Evolutionary conservation across 2,888 invertebrate genomes (phyloP), one percentile per base, ranked within the genome.

Genomic region (Camponotus fellah): DNA sequence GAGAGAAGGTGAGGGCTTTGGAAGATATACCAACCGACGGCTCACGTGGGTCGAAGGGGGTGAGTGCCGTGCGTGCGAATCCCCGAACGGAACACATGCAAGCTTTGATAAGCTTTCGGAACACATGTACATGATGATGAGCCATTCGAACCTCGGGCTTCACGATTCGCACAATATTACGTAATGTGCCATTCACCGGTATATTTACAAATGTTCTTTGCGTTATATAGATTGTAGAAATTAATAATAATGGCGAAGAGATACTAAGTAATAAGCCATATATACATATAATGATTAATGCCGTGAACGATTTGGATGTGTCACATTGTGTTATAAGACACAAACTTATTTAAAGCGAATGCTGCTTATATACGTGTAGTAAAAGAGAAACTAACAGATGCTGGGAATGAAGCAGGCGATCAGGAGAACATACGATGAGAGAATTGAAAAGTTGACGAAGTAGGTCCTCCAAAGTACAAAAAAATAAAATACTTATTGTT

Each of bases 71-170:
- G 94, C 94, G 94, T 94, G 95, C 93, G 93, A 93, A 94, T 91
- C 89, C 92, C 93, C 92, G 92, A 93, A 93, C 90, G 89, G 92
- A 93, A 93, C 94, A 93, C 94, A 94, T 93, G 94, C 93, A 93
- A 93, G 92, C 92, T 92, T 94, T 94, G 94, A 94, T 94, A 94
- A 94, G 94, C 93, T 92, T 92, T 91, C 85, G 91, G 89, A 93
- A 89, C 90, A 92, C 92, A 91, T 92, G 86, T 87, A 90, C 86
- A 75, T 85, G 86, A 84, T 85, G 85, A 89, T 87, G 91, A 92
- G 90, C 91, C 90, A 91, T 92, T 93, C 92, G 93, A 93, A 91
- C 87, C 91, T 92, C 89, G 88, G 88, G 90, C 89, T 91, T 93
- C 90, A 89, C 92, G 89, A 89, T 90, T 91, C 91, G 89, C 93